Percentiles rank a stretch among this genome's conserved stretches.
Conservation (phyloP, 2,113 vertebrate species). For the Athene noctua region DNA sequence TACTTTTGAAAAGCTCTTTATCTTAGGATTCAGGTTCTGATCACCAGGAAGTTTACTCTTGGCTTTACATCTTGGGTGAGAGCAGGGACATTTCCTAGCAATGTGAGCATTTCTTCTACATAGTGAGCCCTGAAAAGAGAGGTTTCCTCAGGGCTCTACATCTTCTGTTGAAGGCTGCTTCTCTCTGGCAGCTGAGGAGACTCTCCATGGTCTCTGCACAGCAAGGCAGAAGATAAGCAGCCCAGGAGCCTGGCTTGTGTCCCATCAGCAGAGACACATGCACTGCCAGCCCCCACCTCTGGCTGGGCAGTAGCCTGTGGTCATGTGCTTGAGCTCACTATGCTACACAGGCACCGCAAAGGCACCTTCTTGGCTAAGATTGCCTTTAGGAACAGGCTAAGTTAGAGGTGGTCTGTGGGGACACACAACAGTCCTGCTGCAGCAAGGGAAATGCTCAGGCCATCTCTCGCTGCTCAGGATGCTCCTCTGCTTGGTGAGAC, state of each 20-base stretch:
- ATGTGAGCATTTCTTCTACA: not conserved
- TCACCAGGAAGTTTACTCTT: not conserved
- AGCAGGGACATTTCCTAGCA: not conserved
- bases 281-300: too few relatives aligned
- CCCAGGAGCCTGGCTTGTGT: not conserved
- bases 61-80: not conserved
- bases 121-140: not conserved
- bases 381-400: not conserved
- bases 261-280: not conserved
- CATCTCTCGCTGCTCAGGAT: not conserved
- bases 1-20: not conserved
- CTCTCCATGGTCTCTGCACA: not conserved
- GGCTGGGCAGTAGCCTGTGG: not conserved
- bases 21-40: not conserved
- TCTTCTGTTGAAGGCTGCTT: not conserved
- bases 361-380: not conserved
- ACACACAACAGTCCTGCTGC: not conserved
- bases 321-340: rapidly evolving
- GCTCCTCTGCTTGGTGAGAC: not conserved
- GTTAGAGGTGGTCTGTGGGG: not conserved
- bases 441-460: not conserved
- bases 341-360: not conserved
- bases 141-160: rapidly evolving
- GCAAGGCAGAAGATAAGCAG: not conserved
- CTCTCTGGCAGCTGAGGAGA: not conserved